Evolutionary conservation across 2,113 vertebrate genomes (phyloP).

Genomic region (Ammospiza nelsoni): DNA sequence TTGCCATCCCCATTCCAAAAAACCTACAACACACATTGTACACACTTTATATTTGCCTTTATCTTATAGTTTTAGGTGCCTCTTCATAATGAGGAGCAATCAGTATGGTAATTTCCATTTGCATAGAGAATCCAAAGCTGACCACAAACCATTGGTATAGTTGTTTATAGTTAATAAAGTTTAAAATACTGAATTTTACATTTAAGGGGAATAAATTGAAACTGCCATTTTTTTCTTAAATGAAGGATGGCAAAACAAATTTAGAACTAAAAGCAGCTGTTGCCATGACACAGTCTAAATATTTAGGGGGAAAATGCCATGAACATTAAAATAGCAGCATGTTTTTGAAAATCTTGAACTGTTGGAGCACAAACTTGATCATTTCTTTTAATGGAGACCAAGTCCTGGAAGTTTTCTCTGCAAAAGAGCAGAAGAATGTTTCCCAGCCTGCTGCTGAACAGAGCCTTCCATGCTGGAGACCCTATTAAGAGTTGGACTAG

Average conservation of each 20-base stretch:
- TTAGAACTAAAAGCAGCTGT: constrained; percentile 51
- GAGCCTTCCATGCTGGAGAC: background rate
- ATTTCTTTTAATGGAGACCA: background rate
- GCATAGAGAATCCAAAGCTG: background rate
- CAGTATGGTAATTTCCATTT: background rate
- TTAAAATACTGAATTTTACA: constrained; percentile 22
- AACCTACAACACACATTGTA: background rate
- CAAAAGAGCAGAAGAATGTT: background rate
- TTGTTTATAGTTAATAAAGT: background rate
- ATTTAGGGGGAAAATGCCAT: constrained; percentile 36
- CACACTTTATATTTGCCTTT: background rate
- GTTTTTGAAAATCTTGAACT: constrained; percentile 57
- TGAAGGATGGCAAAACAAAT: constrained; percentile 9
- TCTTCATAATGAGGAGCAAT: background rate
- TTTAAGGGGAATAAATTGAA: constrained; percentile 39
- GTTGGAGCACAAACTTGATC: constrained; percentile 30
- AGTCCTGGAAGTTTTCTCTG: background rate
- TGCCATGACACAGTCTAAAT: constrained; percentile 48
- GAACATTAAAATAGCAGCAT: constrained; percentile 57
- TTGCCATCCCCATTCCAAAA: background rate
- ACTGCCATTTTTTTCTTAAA: background rate
- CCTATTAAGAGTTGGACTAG: constrained; percentile 21
- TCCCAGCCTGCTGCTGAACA: background rate
- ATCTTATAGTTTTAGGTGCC: background rate
- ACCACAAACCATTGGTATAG: background rate